Base-by-base conservation (phyloP, 2,113 vertebrate species). In the Peromyscus maniculatus region DNA sequence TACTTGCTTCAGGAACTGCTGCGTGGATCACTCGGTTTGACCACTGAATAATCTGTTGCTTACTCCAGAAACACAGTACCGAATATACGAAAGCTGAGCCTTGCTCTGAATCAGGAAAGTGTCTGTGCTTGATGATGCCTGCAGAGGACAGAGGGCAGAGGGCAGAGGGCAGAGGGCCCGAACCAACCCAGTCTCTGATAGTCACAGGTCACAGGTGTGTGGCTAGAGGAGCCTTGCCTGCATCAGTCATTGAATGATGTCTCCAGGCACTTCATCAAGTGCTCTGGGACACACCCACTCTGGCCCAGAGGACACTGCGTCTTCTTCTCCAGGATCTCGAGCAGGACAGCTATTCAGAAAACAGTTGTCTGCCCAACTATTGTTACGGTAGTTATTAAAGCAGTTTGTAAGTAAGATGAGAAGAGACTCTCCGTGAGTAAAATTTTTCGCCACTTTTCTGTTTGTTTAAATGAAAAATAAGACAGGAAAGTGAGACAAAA, bases 381-480 rank as follows among this genome's bases (percentile, higher is more conserved):
- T 46, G 24, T n/a, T 62, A 19, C 17, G 39, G 12, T 28, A 74
- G n/a, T 67, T 89, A 72, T 43, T n/a, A 36, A 88, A 77, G 8
- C 24, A 43, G 49, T 83, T 78, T 93, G 77, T 91, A 82, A 66
- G 39, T 77, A 43, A 80, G 22, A 82, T 24, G 28, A 36, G 10
- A 69, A 24, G 33, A 90, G 3, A 91, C 55, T 62, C 55, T 74
- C 24, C 71, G 52, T 87, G 39, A 36, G 49, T 57, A 91, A 93
- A 96, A 43, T 1, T 57, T 22, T 67, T 71, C 3, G 57, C 88
- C 39, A 66, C 91, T 62, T 87, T 94, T 67, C 31, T n/a, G 74
- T 93, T 86, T 97, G 66, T 94, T 89, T 95, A 91, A 49, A 79
- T 52, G 67, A 96, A 91, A 91, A 91, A 64, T 26, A 82, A 49